These are phyloP conservation scores for Alca torda DNA, from an alignment of 2,797 vertebrate species.

Conservation along the genomic window DNA sequence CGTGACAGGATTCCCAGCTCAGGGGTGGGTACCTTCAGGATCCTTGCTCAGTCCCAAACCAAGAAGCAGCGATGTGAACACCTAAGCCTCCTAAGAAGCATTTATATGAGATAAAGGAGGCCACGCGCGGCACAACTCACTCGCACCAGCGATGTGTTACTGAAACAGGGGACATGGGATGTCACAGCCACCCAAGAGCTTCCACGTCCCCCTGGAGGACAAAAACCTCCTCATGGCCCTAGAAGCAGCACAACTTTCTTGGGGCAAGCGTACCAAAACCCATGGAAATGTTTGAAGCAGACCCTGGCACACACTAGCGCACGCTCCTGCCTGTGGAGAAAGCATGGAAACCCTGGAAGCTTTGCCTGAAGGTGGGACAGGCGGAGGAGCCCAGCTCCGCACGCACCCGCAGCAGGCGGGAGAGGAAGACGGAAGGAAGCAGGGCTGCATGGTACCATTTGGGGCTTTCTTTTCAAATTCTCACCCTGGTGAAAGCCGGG, in stretches of 20 bases:
- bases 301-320: not conserved
- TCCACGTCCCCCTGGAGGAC: not conserved
- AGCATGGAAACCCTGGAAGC: not conserved
- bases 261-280: not conserved
- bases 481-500: not conserved
- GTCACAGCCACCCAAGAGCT: not conserved
- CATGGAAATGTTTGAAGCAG: not conserved
- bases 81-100: not conserved
- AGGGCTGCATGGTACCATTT: not conserved
- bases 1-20: not conserved
- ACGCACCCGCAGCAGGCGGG: not conserved
- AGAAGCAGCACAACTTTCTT: not conserved
- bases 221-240: fast-evolving
- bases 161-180: not conserved
- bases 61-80: not conserved
- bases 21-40: too few species aligned
- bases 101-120: not conserved
- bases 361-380: not conserved
- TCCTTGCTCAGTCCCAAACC: not conserved
- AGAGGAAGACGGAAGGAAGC: not conserved
- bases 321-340: fast-evolving
- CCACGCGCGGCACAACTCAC: fast-evolving
- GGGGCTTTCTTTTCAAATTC: not conserved
- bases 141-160: not conserved
- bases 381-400: fast-evolving